These are phyloP conservation scores for Camelus bactrianus DNA, from an alignment of 2,113 vertebrate species.

Conservation along the genomic window DNA sequence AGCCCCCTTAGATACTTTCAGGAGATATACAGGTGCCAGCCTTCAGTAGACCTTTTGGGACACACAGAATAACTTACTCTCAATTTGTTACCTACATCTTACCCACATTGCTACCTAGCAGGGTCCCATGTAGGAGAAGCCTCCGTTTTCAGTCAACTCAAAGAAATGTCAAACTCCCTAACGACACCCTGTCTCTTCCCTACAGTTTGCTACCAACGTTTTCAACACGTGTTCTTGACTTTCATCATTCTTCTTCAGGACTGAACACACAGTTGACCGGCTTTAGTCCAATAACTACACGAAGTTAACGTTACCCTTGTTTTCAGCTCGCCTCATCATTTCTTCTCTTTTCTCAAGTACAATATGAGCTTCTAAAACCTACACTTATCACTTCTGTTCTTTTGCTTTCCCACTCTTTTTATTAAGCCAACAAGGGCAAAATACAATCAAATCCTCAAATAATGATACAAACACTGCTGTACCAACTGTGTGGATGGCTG, in stretches of 20 bases:
- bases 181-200: neutral
- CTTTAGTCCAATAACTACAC: neutral
- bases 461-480: constrained; percentile 25
- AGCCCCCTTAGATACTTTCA: neutral
- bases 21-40: neutral
- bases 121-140: neutral
- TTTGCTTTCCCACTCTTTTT: neutral
- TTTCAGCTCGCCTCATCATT: neutral
- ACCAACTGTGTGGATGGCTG: constrained; percentile 17
- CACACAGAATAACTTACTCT: neutral
- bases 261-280: neutral
- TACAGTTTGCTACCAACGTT: constrained; percentile 9
- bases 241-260: constrained; percentile 32
- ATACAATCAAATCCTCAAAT: constrained; percentile 58
- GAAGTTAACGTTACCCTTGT: neutral
- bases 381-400: constrained; percentile 39
- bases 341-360: constrained; percentile 44
- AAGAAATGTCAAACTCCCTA: neutral
- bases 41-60: neutral
- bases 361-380: constrained; percentile 25
- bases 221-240: neutral
- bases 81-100: neutral
- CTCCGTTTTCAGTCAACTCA: neutral
- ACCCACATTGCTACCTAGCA: neutral
- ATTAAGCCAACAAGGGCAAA: constrained; percentile 51